A percentile compares a stretch with the other conserved stretches of the same genome.
These are phyloP conservation scores for Callyntrura sp. DNA, from an alignment of 2,888 invertebrate species.

Conservation along the genomic window DNA sequence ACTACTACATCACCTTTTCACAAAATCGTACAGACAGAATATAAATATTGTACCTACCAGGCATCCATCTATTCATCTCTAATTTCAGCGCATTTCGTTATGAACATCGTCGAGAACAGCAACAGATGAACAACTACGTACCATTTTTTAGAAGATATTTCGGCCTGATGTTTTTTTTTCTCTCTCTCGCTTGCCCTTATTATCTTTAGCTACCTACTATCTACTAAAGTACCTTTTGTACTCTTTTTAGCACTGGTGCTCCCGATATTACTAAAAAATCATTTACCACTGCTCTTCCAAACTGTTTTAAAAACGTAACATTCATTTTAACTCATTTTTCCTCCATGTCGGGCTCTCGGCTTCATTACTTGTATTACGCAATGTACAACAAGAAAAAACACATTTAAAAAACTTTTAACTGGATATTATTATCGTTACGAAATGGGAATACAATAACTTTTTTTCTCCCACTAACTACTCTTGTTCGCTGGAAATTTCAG, in stretches of 20 bases:
- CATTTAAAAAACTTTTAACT: conserved; percentile 27
- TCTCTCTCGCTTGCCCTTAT: neutral
- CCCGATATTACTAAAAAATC: neutral
- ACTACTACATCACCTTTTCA: no score
- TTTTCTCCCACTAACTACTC: neutral
- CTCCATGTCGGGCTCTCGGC: neutral
- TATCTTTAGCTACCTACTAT: no score
- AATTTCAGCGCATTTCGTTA: conserved; percentile 42
- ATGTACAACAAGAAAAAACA: conserved; percentile 24
- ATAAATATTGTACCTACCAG: conserved; percentile 13
- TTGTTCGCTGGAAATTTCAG: conserved; percentile 6
- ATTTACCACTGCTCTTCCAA: no score
- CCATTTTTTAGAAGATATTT: no score
- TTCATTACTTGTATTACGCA: conserved; percentile 25
- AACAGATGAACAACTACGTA: conserved; percentile 19
- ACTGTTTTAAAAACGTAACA: conserved; percentile 16
- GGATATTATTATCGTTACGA: conserved; percentile 57
- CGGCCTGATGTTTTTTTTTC: conserved; percentile 10
- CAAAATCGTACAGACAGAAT: no score
- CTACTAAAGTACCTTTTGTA: no score
- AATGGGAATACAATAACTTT: conserved; percentile 68
- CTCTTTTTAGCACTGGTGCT: conserved; percentile 43
- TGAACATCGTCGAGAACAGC: conserved; percentile 33
- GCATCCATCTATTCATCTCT: conserved; percentile 45
- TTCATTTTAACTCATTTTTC: conserved; percentile 54